These are phyloP conservation scores for Myotis brandtii DNA, from an alignment of 2,113 vertebrate species.

Conservation along the genomic window DNA sequence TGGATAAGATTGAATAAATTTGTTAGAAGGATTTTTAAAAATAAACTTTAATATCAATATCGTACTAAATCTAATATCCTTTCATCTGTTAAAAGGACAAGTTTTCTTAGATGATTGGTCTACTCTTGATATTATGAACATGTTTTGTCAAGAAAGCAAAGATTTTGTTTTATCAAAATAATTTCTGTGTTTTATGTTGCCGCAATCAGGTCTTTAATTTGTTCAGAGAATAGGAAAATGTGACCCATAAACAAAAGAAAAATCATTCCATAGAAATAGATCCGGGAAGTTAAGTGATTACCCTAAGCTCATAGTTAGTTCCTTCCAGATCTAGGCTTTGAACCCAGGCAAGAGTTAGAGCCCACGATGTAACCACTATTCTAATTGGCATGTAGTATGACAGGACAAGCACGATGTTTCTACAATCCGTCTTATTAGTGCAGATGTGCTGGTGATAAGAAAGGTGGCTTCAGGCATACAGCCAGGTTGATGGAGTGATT, in stretches of 20 bases:
- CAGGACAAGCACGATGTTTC: conserved; percentile 12
- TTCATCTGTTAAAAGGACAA: not conserved
- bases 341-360: not conserved
- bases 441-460: not conserved
- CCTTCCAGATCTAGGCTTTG: not conserved
- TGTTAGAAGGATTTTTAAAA: not conserved
- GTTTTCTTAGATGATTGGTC: not conserved
- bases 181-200: not conserved
- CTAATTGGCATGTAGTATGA: not conserved
- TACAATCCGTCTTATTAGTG: not conserved
- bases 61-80: not conserved
- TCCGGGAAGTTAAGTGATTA: not conserved
- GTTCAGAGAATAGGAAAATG: not conserved
- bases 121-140: not conserved
- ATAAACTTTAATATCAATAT: not conserved
- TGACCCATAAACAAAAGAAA: not conserved
- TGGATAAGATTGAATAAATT: not conserved
- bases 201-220: not conserved
- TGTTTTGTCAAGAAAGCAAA: not conserved
- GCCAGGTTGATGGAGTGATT: not conserved
- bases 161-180: not conserved
- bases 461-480: not conserved
- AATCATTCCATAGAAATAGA: conserved; percentile 27
- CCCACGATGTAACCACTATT: not conserved
- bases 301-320: not conserved